A percentile compares a stretch with the other conserved stretches of the same genome.
phyloP scores from a whole-genome alignment of 2,888 invertebrate species.

The Coleophora flavipennella region DNA sequence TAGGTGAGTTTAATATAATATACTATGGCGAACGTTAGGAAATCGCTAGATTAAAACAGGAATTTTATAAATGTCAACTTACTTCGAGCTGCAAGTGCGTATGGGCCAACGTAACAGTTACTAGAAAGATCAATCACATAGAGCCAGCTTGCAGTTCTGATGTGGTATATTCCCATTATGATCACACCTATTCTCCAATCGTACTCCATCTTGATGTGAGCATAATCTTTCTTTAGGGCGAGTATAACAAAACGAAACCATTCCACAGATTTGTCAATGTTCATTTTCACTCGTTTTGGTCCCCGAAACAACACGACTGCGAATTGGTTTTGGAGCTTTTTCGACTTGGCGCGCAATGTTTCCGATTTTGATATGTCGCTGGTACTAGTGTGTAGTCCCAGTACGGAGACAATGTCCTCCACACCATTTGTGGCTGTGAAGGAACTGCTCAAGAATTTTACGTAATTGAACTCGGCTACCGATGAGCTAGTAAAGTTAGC shows the following conservation, averaged over 20 bases:
- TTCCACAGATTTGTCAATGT: conserved; percentile 20
- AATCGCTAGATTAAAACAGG: no score
- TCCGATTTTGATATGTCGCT: conserved; percentile 18
- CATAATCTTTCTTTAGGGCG: conserved; percentile 23
- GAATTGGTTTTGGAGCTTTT: conserved; percentile 19
- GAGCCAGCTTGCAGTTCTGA: conserved; percentile 1
- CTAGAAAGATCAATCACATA: not conserved
- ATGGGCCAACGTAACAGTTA: no score
- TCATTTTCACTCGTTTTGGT: conserved; percentile 26
- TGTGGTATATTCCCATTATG: conserved; percentile 14
- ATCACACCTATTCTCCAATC: conserved; percentile 35
- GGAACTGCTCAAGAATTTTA: conserved; percentile 48
- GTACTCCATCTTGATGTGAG: conserved; percentile 29
- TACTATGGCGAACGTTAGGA: no score
- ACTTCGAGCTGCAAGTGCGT: no score
- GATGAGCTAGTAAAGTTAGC: conserved; percentile 53
- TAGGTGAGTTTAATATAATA: no score
- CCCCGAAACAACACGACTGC: conserved; percentile 28
- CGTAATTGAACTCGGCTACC: conserved; percentile 55
- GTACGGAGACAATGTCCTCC: conserved; percentile 50
- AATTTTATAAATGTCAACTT: no score
- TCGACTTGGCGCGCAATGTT: conserved; percentile 18
- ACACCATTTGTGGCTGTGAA: conserved; percentile 41
- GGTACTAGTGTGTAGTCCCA: conserved; percentile 50
- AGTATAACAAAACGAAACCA: conserved; percentile 34